Base-by-base conservation (phyloP, 2,797 vertebrate species). In the Heterohyrax brucei region DNA sequence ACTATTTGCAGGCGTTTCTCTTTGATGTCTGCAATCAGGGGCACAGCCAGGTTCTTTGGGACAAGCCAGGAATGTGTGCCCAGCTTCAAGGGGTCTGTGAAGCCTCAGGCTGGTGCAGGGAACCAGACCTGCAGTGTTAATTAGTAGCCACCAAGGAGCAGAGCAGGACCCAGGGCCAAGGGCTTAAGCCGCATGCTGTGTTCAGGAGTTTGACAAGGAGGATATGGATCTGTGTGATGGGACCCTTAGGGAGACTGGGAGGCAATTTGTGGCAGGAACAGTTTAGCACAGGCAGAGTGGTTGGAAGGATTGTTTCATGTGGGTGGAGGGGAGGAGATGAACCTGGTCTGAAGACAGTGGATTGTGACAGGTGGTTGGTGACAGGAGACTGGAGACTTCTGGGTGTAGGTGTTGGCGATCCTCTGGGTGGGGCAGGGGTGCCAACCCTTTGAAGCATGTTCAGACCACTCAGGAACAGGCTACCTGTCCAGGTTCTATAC, bases 201-300 rank as follows among this genome's bases (percentile, higher is more conserved):
- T 39, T 24, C 22, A 50, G 66, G 59, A 39, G 50, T 80, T 72
- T 77, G 28, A 70, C 13, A 7, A 18, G 16, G 53, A n/a, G 24
- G 13, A 7, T 19, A 1, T 12, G 81, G 73, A 7, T 73, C 48
- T 3, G 0, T 21, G 64, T 90, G 61, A 68, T 26, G 59, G 76
- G 72, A 14, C 28, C 39, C 87, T 62, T 22, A 9, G 6, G 73
- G 53, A 50, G 18, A 28, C 33, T 0, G 4, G 62, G n/a, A 56
- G 46, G 91, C 87, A 72, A 79, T 61, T 93, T 72, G 62, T 19
- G 2, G 28, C 21, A 62, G 91, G 91, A 79, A 79, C 53, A 91
- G 72, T 2, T 28, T 33, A 61, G n/a, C 72, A 33, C 56, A 53
- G 48, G 46, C 8, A 0, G 68, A 3, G 16, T 39, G 19, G 33